Conservation (phyloP, 2,888 invertebrate genomes). For the Acholoe squamosa region DNA sequence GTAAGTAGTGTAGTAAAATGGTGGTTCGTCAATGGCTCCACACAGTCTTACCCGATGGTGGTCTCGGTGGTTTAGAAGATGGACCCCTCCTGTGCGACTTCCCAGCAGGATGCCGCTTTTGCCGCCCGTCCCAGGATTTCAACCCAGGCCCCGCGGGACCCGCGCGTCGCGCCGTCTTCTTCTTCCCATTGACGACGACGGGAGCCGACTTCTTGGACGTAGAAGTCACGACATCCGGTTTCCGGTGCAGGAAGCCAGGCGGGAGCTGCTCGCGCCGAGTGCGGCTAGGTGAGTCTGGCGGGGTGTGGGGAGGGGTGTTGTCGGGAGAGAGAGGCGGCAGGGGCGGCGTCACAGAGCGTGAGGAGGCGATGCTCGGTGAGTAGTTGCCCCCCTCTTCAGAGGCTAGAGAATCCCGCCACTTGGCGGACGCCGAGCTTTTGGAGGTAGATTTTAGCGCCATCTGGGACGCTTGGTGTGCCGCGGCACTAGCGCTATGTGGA, state of each 20-base stretch:
- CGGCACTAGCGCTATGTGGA: neutral
- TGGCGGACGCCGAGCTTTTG: neutral
- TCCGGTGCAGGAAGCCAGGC: constrained; percentile 39
- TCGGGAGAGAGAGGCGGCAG: constrained; percentile 76
- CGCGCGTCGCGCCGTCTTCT: constrained; percentile 34
- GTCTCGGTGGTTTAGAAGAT: constrained; percentile 4
- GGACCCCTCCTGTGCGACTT: constrained; percentile 13
- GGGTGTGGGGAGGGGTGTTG: constrained; percentile 73
- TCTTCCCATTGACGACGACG: constrained; percentile 4
- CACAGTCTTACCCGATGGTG: constrained; percentile 3
- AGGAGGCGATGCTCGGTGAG: constrained; percentile 54
- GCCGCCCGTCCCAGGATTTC: constrained; percentile 62
- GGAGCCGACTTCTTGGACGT: constrained; percentile 42
- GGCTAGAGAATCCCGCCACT: constrained; percentile 60
- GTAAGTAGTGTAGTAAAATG: too few species aligned
- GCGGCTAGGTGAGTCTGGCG: constrained; percentile 63
- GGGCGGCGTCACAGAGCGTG: constrained; percentile 74
- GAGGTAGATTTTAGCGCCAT: constrained; percentile 32
- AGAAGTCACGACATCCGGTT: constrained; percentile 66
- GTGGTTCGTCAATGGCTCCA: too few species aligned
- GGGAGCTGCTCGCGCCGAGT: neutral
- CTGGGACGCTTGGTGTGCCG: constrained; percentile 34
- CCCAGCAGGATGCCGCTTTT: constrained; percentile 37
- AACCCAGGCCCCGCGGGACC: neutral
- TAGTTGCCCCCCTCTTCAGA: constrained; percentile 61